Evolutionary conservation across 2,888 invertebrate species (phyloP), one percentile per base, ranked within the genome.

Genomic region (Hypercompe scribonia): DNA sequence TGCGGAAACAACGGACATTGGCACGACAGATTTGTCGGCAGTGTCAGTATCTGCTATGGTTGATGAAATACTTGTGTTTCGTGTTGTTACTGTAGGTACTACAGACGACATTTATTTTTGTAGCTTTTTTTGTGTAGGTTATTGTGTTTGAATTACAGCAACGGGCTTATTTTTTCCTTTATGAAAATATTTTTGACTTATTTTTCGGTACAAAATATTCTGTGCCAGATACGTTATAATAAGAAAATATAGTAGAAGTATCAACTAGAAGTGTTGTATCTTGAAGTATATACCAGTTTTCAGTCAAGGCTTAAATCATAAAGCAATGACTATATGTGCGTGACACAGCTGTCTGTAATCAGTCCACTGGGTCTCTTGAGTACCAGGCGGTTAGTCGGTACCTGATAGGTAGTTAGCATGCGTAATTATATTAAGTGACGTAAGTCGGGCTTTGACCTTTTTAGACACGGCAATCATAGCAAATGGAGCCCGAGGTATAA

Each of bases 1-100:
- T 88, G 84, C 81, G 85, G 84, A 86, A 87, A 87, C 86, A 84
- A 84, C 84, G 79, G 84, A 87, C 83, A 84, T 83, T 72, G 77
- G 73, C 74, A 71, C 76, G 65, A 78, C 76, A 77, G 76, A 84
- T 83, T 84, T 81, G 81, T 84, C 74, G 82, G 68, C 76, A 50
- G 78, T 78, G 78, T 77, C 76, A 50, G 78, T 78, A 77, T 77
- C 80, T 80, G 68, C 70, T 74, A 78, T 78, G 84, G 71, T 80
- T 77, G 78, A 84, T 75, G 73, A 78, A 65, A 70, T 72, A 70
- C 65, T 75, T n/a, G 34, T 68, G 31, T 69, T 69, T 69, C 39
- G 50, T 64, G 63, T 46, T 70, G 50, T 46, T 70, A 34, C n/a
- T 64, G 28, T 28, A 33, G 46, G 8, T 64, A 64, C 46, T n/a